Conservation (phyloP, 2,888 invertebrate genomes). For the Eugnorisma glareosa region DNA sequence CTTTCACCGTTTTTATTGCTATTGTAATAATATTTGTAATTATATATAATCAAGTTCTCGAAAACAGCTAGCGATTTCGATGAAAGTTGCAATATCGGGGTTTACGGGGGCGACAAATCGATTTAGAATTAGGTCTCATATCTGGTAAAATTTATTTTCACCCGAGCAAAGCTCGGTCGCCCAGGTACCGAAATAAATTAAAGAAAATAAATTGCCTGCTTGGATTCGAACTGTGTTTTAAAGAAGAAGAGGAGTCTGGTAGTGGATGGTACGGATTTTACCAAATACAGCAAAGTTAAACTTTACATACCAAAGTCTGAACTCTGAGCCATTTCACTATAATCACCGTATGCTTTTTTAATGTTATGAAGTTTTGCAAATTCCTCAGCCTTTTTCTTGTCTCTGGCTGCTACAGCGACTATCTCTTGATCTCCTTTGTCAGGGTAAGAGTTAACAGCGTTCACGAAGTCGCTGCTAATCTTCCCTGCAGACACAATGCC, state of each 20-base stretch:
- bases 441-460: constrained; percentile 92
- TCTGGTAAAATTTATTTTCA: not conserved
- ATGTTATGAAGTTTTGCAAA: constrained; percentile 94
- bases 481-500: constrained; percentile 95
- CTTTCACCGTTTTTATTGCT: too few species aligned
- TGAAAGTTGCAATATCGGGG: too few species aligned
- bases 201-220: not conserved
- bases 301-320: constrained; percentile 92
- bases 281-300: not conserved
- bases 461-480: constrained; percentile 95
- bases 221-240: not conserved
- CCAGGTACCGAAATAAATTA: not conserved
- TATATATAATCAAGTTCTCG: too few species aligned
- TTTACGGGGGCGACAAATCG: not conserved
- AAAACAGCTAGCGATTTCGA: not conserved
- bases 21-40: too few species aligned
- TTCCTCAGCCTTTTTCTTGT: constrained; percentile 91
- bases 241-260: not conserved
- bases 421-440: constrained; percentile 92
- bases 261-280: too few species aligned
- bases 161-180: not conserved
- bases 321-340: constrained; percentile 93
- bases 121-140: not conserved
- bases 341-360: constrained; percentile 92
- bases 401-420: constrained; percentile 94